Evolutionary conservation across 2,888 invertebrate genomes (phyloP).

Genomic region (Maniola hyperantus): DNA sequence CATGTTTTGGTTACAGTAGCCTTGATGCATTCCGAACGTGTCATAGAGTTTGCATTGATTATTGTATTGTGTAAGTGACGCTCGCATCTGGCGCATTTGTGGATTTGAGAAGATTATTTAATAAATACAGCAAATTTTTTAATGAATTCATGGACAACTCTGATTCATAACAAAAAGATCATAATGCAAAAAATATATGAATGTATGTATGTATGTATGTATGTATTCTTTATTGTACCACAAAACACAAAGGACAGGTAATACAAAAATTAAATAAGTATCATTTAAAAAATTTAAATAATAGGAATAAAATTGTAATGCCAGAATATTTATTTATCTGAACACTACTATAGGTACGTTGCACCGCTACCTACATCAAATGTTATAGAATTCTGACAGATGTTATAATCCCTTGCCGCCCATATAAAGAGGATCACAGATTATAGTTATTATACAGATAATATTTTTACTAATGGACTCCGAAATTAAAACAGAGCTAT

Average conservation of each 20-base stretch:
- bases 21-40: constrained; percentile 34
- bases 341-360: neutral
- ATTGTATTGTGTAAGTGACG: constrained; percentile 30
- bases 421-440: constrained; percentile 31
- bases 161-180: neutral
- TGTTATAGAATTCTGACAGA: constrained; percentile 37
- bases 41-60: constrained; percentile 32
- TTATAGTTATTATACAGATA: constrained; percentile 36
- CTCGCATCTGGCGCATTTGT: constrained; percentile 31
- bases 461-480: constrained; percentile 47
- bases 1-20: constrained; percentile 36
- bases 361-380: constrained; percentile 30
- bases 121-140: neutral
- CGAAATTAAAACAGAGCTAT: constrained; percentile 42
- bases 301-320: constrained; percentile 13
- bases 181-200: neutral
- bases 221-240: too few relatives aligned
- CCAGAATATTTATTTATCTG: constrained; percentile 14
- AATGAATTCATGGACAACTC: neutral
- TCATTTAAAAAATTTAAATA: neutral
- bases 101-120: constrained; percentile 4
- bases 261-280: too few relatives aligned
- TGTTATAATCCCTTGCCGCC: constrained; percentile 42
- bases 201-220: too few relatives aligned
- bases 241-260: too few relatives aligned